Base-by-base conservation (phyloP, 2,888 invertebrate species). In the Ichneumoninae sp. region DNA sequence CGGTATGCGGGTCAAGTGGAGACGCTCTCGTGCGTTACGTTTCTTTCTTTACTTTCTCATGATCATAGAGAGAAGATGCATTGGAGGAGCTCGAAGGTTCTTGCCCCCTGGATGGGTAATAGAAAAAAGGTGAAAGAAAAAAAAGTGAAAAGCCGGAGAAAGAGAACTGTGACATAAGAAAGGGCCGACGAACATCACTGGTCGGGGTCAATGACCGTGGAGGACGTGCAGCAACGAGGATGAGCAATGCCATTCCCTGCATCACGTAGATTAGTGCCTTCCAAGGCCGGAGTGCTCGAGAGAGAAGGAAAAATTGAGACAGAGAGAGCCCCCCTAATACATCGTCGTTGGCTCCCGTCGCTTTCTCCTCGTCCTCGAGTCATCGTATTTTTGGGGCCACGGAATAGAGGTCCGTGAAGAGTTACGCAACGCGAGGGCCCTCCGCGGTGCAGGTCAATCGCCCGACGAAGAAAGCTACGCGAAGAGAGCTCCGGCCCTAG, bases 391-490 rank as follows among this genome's bases (percentile, higher is more conserved):
- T 19, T 36, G 33, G 57, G 70, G 16, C 70, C 47, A 62, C 65
- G 26, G 13, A 7, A 44, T 60, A 19, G 33, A 22, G 26, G 47
- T 50, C 36, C 36, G 33, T 36, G 33, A 30, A 60, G 68, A 68
- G 68, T 68, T 68, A 50, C 57, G 74, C 65, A 75, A 75, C 50
- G 13, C 26, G 19, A 33, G 19, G 16, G 62, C 44, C 57, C 47
- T 40, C 47, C 62, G 44, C 36, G 44, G n/a, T 10, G 50, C 74
- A 16, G 74, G 74, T 75, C 74, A 75, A 75, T 75, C 74, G 74
- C 74, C 74, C n/a, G 62, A 88, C 86, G 75, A 90, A 83, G 62
- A 77, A 77, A 80, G 68, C 57, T 54, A 13, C 30, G 62, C 62
- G 62, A 62, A 30, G 62, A 33, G 33, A 62, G 30, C 62, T 33